phyloP scores from a whole-genome alignment of 2,113 vertebrate genomes.

The Notechis scutatus region DNA sequence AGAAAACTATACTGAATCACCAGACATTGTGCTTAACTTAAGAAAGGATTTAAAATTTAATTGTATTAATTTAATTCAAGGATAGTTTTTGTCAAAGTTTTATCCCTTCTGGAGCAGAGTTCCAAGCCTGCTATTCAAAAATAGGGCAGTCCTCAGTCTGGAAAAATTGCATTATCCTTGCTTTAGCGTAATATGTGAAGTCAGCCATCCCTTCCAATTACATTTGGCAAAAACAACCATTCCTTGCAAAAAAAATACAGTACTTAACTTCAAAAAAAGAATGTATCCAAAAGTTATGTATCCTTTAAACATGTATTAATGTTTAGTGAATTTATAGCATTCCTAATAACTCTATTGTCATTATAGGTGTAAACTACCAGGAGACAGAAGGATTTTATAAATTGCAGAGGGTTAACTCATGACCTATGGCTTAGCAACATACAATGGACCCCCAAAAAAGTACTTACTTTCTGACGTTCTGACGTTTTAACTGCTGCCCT shows the following conservation, averaged over 20 bases:
- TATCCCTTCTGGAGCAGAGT: neutral
- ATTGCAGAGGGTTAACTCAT: neutral
- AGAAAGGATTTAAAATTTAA: neutral
- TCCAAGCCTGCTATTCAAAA: neutral
- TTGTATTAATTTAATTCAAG: neutral
- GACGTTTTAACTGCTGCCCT: neutral
- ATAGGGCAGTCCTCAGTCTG: neutral
- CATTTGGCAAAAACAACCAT: neutral
- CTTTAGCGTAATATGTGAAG: neutral
- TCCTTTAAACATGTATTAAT: neutral
- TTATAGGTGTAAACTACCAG: neutral
- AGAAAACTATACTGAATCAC: neutral
- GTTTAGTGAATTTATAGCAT: neutral
- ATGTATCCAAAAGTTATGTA: neutral
- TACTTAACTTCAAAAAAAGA: neutral
- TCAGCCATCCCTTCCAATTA: neutral
- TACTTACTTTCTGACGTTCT: neutral
- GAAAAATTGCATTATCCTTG: neutral
- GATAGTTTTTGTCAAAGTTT: neutral
- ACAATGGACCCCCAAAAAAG: neutral
- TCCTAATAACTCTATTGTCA: neutral
- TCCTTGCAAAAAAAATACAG: neutral
- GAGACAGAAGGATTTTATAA: neutral
- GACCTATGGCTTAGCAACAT: neutral
- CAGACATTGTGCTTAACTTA: neutral